These are phyloP conservation scores for Murina feae DNA, from an alignment of 2,113 vertebrate genomes.

Conservation along the genomic window DNA sequence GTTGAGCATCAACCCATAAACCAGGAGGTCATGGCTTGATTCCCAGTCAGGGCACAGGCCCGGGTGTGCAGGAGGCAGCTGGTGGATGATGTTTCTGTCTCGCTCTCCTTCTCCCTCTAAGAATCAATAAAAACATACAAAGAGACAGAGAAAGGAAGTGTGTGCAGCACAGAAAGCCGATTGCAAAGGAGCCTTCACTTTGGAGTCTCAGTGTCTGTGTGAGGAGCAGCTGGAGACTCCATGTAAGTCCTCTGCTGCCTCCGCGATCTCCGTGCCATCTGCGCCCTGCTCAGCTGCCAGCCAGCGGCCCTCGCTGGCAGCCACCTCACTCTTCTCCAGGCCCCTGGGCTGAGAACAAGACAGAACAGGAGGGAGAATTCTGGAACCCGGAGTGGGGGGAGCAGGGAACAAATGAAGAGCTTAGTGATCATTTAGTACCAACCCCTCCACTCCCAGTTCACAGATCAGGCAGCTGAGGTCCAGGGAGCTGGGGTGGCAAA, in stretches of 20 bases:
- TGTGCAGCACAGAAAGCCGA: rapidly evolving
- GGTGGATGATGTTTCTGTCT: too few species aligned
- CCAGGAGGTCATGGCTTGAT: too few species aligned
- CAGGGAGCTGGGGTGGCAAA: not conserved
- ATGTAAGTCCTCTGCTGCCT: not conserved
- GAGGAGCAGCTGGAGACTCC: not conserved
- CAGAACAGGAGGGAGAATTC: not conserved
- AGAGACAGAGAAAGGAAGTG: not conserved
- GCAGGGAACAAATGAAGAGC: not conserved
- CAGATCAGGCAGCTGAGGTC: not conserved
- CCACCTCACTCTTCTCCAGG: not conserved
- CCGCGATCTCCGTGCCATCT: not conserved
- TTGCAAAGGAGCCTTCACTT: not conserved
- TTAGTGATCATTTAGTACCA: not conserved
- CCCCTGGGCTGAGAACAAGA: not conserved
- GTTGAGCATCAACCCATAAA: too few species aligned
- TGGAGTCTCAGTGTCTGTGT: rapidly evolving
- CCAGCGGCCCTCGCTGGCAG: rapidly evolving
- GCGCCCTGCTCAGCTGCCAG: not conserved
- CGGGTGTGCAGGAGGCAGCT: too few species aligned
- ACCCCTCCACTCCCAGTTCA: not conserved
- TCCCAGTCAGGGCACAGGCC: too few species aligned
- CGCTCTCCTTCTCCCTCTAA: too few species aligned
- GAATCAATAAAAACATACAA: too few species aligned
- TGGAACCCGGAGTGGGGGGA: not conserved